Evolutionary conservation across 2,113 vertebrate genomes (phyloP), one percentile per base, ranked within the genome.

Genomic region (Girardinichthys multiradiatus): DNA sequence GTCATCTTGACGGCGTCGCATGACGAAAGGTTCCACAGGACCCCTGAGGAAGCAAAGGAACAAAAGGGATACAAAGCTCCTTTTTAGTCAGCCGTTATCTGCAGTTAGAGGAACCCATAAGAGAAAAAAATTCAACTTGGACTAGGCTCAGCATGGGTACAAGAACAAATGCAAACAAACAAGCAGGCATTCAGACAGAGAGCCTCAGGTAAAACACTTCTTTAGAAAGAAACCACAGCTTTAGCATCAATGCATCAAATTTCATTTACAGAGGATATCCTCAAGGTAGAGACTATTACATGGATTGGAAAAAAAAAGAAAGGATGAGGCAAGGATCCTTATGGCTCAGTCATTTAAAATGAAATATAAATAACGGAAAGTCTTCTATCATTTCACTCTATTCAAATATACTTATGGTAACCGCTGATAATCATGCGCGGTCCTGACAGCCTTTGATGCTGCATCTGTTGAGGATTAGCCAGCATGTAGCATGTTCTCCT

Each of bases 1-100:
- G 97, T 97, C 97, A 98, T 98, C 94, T 99, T 99, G 66, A 99
- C 96, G 0, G 96, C 94, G 73, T 99, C 98, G 26, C 97, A 99
- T 0, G 98, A 99, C 35, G 97, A 99, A 90, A 99, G 92, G 93
- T 99, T 99, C 98, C 98, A 99, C 82, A 99, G 95, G 80, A 99
- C 97, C 72, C 98, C 98, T 99, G 84, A 1, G 27, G 72, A 19
- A 45, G 42, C 5, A 45, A 45, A 73, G 59, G 2, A 7, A 8
- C 37, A 21, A 51, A 2, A 42, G 54, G 62, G 2, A 27, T 29
- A 68, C 33, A 57, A 66, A 11, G 64, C 67, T 65, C 30, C 24
- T 13, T 62, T 70, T 60, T 64, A 68, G 68, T 91, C 81, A 88
- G 89, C 81, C 86, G 86, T 84, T 83, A 66, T 35, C 45, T 76